Base-by-base conservation (phyloP, 2,113 vertebrate genomes). In the Tragelaphus imberbis region DNA sequence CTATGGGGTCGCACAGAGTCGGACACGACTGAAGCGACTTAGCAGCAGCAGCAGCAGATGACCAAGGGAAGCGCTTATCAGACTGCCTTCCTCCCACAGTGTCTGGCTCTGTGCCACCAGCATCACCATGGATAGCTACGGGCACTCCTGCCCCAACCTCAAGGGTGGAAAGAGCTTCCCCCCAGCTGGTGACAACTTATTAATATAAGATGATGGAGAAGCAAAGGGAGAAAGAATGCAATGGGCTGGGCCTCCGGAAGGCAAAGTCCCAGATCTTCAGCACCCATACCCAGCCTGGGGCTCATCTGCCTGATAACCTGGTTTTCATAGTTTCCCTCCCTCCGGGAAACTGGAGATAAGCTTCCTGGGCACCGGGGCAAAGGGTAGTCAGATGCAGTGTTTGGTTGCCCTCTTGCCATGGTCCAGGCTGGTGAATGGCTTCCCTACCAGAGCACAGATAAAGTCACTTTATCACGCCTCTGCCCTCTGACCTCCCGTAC, bases 121-220 rank as follows among this genome's bases (percentile, higher is more conserved):
- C 51, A 21, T 97, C 82, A 61, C 96, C 89, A 9, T 93, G 91
- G 86, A 91, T 89, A 95, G 95, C 81, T 95, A 51, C 36, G 75
- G 61, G 90, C 58, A 84, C 55, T 90, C 93, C 88, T 96, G 82
- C 51, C 82, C 19, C 28, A 7, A 23, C 94, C 58, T 61, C 16
- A 25, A 11, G 2, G 44, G 51, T 63, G 47, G 47, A 61, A 36
- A 80, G 53, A 36, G 7, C 84, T 80, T 71, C 63, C 28, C 44
- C 59, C 94, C 58, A 88, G 58, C 21, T 59, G 58, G 28, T 71
- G 91, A 84, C 90, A 95, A 12, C 56, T 95, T 94, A 93, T 87
- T 88, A 96, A 96, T 92, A 63, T 75, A 93, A 90, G 63, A 88
- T 95, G 75, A 96, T 36, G 23, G 25, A 56, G 81, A 82, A 2